These are phyloP conservation scores for Mesopsocus fuscifrons DNA, from an alignment of 2,888 invertebrate species.

Conservation along the genomic window DNA sequence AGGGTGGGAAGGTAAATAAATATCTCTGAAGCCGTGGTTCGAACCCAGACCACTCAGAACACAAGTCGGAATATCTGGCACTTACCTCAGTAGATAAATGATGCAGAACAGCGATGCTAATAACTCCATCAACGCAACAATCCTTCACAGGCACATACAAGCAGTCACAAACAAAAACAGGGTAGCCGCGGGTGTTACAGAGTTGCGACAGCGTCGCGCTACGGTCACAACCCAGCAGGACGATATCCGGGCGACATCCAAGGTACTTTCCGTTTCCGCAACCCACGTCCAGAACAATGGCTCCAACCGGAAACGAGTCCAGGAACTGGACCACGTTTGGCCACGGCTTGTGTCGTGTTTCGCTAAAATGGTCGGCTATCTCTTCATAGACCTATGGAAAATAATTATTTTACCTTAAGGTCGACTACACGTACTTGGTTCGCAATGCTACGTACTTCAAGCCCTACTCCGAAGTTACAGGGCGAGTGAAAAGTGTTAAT, in stretches of 20 bases:
- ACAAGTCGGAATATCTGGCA: too few species aligned
- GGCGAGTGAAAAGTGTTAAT: too few species aligned
- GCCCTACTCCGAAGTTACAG: too few species aligned
- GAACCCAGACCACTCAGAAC: too few species aligned
- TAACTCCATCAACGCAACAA: conserved; percentile 52
- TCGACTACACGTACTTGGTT: too few species aligned
- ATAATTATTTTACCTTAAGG: too few species aligned
- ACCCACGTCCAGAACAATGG: conserved; percentile 75
- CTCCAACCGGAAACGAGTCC: conserved; percentile 38
- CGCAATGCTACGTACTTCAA: too few species aligned
- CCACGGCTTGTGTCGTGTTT: conserved; percentile 89
- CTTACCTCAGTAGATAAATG: conserved; percentile 53
- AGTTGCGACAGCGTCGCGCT: conserved; percentile 46
- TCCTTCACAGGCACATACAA: conserved; percentile 49
- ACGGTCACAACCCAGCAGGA: conserved; percentile 48
- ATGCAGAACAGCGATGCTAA: conserved; percentile 94
- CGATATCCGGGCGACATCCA: conserved; percentile 31
- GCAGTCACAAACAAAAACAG: conserved; percentile 60
- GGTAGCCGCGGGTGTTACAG: conserved; percentile 36
- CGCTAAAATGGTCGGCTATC: conserved; percentile 87
- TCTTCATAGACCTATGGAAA: conserved; percentile 82
- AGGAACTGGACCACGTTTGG: conserved; percentile 73
- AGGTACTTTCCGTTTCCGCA: conserved; percentile 96
- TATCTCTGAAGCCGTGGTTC: too few species aligned
- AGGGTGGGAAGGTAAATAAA: too few species aligned